phyloP scores from a whole-genome alignment of 2,797 vertebrate genomes.

The Pristis pectinata region DNA sequence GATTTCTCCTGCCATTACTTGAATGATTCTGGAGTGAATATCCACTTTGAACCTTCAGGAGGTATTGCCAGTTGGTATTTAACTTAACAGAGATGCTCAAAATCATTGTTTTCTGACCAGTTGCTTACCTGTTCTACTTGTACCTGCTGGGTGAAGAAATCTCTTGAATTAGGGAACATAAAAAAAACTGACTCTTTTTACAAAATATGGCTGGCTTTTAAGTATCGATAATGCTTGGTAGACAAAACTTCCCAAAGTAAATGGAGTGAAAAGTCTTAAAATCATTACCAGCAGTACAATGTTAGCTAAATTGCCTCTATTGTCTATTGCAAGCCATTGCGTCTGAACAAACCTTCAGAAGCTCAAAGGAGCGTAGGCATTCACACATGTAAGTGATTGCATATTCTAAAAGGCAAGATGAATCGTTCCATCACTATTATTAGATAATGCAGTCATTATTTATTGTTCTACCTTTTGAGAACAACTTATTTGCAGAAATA shows the following conservation, averaged over 20 bases:
- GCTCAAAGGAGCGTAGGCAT: neutral
- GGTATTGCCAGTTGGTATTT: neutral
- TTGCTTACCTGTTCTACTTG: too few species aligned
- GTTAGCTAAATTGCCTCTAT: neutral
- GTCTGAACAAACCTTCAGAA: neutral
- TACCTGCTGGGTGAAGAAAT: neutral
- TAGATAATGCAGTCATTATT: slow-evolving; percentile 18
- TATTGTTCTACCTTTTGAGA: slow-evolving; percentile 30
- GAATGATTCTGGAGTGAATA: neutral
- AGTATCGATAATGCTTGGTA: neutral
- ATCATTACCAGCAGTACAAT: neutral
- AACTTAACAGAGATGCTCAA: neutral
- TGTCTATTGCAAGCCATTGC: neutral
- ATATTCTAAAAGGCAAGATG: slow-evolving; percentile 16
- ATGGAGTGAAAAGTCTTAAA: neutral
- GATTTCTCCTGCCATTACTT: neutral
- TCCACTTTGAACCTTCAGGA: neutral
- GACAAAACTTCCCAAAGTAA: slow-evolving; percentile 19
- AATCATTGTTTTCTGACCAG: neutral
- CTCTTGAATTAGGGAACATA: neutral
- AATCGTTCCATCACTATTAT: slow-evolving; percentile 1
- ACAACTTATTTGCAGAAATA: slow-evolving; percentile 38
- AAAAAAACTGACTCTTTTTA: neutral
- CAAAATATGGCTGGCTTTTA: neutral
- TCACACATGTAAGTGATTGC: neutral